Evolutionary conservation across 2,797 vertebrate species (phyloP).

Genomic region (Sebastes minor): DNA sequence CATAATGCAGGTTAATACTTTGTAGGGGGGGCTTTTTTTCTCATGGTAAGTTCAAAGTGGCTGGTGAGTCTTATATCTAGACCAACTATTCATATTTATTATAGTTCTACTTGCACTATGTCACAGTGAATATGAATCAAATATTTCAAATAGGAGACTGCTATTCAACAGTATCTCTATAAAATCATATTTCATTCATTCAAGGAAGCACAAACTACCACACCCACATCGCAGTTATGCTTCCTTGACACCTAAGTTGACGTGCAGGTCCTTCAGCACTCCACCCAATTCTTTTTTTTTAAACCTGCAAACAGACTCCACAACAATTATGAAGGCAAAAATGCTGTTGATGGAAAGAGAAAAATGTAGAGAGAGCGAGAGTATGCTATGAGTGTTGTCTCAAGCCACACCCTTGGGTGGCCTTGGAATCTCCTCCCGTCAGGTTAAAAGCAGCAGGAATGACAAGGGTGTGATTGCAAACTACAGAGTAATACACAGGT

Average conservation of each 20-base stretch:
- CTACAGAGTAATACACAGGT: slow-evolving; percentile 39
- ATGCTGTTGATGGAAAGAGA: slow-evolving; percentile 20
- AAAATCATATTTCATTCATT: neutral
- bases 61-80: neutral
- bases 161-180: neutral
- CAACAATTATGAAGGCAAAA: neutral
- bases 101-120: neutral
- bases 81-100: neutral
- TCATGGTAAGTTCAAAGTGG: neutral
- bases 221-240: slow-evolving; percentile 7
- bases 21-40: neutral
- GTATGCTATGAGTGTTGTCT: slow-evolving; percentile 45
- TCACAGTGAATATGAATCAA: neutral
- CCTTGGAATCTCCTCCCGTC: slow-evolving; percentile 67
- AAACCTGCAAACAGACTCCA: neutral
- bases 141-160: neutral
- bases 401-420: slow-evolving; percentile 75
- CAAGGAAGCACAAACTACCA: neutral
- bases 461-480: slow-evolving; percentile 51
- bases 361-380: neutral
- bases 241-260: slow-evolving; percentile 49
- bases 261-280: slow-evolving; percentile 42
- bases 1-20: neutral
- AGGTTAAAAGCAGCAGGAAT: slow-evolving; percentile 68
- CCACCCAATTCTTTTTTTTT: slow-evolving; percentile 46